Conservation (phyloP, 1,140 invertebrate species). For the Lucilia cuprina region DNA sequence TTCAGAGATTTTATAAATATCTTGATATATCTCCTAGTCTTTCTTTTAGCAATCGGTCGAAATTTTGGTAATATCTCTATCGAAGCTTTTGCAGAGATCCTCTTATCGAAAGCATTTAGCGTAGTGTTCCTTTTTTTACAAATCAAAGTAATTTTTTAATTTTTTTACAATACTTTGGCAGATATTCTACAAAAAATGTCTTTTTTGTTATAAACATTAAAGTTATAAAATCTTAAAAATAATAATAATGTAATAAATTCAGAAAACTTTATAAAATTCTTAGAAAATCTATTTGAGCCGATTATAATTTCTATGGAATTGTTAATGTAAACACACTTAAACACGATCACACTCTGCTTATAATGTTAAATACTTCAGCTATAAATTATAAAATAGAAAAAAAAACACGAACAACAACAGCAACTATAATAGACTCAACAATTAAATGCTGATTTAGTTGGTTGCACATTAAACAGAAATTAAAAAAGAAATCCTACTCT, state of each 20-base stretch:
- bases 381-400: neutral
- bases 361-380: neutral
- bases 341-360: neutral
- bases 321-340: neutral
- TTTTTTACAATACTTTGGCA: too few species aligned
- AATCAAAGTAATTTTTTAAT: too few species aligned
- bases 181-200: too few species aligned
- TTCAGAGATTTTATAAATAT: too few species aligned
- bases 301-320: slow-evolving; percentile 2
- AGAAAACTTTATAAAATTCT: neutral
- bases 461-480: neutral
- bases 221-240: too few species aligned
- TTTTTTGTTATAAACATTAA: too few species aligned
- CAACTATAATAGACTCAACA: neutral
- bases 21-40: too few species aligned
- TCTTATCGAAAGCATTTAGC: too few species aligned
- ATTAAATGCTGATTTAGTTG: neutral
- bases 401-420: neutral
- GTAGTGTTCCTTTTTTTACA: too few species aligned
- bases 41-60: too few species aligned
- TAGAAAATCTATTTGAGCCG: neutral
- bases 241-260: neutral
- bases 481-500: neutral
- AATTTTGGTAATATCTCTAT: too few species aligned
- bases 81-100: too few species aligned